Evolutionary conservation across 2,797 vertebrate genomes (phyloP).

Genomic region (Pygocentrus nattereri): DNA sequence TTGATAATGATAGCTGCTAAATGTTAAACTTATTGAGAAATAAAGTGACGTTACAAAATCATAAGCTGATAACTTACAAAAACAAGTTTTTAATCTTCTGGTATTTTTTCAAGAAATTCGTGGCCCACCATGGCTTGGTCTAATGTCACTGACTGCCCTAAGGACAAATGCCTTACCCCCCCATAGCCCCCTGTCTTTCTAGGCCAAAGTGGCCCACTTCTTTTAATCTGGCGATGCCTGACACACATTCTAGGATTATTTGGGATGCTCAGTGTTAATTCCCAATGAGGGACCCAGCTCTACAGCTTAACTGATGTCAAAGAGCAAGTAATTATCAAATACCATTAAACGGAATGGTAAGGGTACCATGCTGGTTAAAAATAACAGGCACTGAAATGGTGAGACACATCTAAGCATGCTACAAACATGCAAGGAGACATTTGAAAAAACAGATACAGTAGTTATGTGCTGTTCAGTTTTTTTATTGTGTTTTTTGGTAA

Average conservation of each 20-base stretch:
- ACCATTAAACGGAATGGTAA: neutral
- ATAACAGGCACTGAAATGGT: neutral
- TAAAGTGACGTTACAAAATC: too few species aligned
- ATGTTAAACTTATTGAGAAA: too few species aligned
- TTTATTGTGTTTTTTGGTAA: neutral
- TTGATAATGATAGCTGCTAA: too few species aligned
- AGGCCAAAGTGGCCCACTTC: neutral
- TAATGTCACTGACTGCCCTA: neutral
- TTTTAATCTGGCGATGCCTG: slow-evolving; percentile 39
- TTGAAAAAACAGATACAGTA: neutral
- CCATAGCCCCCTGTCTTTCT: neutral
- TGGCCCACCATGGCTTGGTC: neutral
- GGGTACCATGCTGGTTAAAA: neutral
- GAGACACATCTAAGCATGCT: neutral
- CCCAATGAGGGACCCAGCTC: neutral
- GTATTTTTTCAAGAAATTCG: neutral
- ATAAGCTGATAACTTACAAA: too few species aligned
- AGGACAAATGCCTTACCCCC: neutral
- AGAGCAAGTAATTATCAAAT: slow-evolving; percentile 1
- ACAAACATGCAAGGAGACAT: neutral
- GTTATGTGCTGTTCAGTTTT: too few species aligned
- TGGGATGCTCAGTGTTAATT: neutral
- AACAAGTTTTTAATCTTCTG: neutral
- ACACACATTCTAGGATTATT: slow-evolving; percentile 70
- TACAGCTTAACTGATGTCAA: slow-evolving; percentile 1